Evolutionary conservation across 2,797 vertebrate genomes (phyloP), one percentile per base, ranked within the genome.

Genomic region (Microchirus variegatus): DNA sequence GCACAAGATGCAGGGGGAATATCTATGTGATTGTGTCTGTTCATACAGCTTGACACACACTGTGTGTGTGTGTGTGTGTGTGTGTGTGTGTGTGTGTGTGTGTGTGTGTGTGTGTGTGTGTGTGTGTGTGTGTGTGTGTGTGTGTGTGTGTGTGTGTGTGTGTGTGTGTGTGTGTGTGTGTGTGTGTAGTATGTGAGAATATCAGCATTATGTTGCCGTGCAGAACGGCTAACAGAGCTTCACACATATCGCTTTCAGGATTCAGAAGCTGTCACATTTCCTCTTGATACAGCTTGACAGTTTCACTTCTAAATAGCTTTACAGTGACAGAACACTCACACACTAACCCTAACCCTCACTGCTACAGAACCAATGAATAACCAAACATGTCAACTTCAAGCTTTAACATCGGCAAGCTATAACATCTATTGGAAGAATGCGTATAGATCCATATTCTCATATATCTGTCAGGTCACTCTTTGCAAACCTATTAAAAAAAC

Each of bases 1-100:
- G 87, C 82, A 74, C 54, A 56, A 85, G 83, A 87, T 78, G 82
- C 64, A 73, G 64, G 41, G 74, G 73, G 89, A 90, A 89, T 88
- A 85, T 86, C 73, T 87, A 83, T 85, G 78, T 47, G 81, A 80
- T 78, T 80, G 77, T 71, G 83, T 84, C 78, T 74, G 71, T 70
- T 80, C 47, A 59, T 72, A 83, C 73, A 78, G 82, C 75, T 69
- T 75, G 73, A 80, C 73, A 73, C 41, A 22, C 22, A 22, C 22
- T 22, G 22, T 22, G 22, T 22, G 22, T 22, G 22, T 22, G 22
- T 22, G 22, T 22, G 22, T 22, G 22, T 22, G 22, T 22, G 22
- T 22, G 22, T 22, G 22, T 22, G 22, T 22, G 22, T 22, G 22
- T 22, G 22, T 22, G 22, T 22, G 22, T 61, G 2, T 22, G 43